A percentile compares a stretch with the other conserved stretches of the same genome.
phyloP scores from a whole-genome alignment of 2,888 invertebrate genomes.

The Teleiodes luculella region DNA sequence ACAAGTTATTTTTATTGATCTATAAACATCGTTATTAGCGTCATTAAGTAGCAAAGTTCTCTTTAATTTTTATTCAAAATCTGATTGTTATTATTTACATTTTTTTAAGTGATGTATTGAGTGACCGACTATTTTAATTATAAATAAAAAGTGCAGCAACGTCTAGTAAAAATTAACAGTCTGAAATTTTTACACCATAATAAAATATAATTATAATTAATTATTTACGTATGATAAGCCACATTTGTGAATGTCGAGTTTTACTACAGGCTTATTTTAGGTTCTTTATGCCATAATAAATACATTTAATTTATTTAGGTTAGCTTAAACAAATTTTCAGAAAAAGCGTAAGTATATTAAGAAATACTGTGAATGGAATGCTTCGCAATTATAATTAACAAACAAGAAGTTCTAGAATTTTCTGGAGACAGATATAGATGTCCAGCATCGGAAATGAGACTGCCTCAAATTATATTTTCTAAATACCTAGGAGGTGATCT shows the following conservation, averaged over 20 bases:
- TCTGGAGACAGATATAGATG: conserved; percentile 50
- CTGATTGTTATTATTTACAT: too few species aligned
- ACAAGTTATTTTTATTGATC: too few species aligned
- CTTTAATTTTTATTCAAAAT: too few species aligned
- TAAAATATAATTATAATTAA: too few species aligned
- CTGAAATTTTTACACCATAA: not conserved
- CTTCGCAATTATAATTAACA: conserved; percentile 50
- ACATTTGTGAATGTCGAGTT: conserved; percentile 34
- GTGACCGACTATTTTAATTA: not conserved
- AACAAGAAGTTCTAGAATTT: conserved; percentile 41
- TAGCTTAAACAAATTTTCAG: conserved; percentile 34
- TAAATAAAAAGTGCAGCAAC: not conserved
- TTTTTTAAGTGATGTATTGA: not conserved
- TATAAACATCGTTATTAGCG: too few species aligned
- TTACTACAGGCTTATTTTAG: conserved; percentile 35
- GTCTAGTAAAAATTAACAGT: conserved; percentile 18
- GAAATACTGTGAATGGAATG: conserved; percentile 73
- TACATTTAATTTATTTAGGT: conserved; percentile 33
- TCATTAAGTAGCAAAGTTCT: too few species aligned
- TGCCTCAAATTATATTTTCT: conserved; percentile 26
- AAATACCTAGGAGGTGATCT: conserved; percentile 62
- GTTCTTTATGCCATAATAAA: conserved; percentile 43
- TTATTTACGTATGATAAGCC: conserved; percentile 32
- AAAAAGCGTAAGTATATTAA: conserved; percentile 51
- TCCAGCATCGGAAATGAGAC: conserved; percentile 50